These are phyloP conservation scores for Sphenodon punctatus DNA, from an alignment of 2,797 vertebrate genomes.

Conservation along the genomic window DNA sequence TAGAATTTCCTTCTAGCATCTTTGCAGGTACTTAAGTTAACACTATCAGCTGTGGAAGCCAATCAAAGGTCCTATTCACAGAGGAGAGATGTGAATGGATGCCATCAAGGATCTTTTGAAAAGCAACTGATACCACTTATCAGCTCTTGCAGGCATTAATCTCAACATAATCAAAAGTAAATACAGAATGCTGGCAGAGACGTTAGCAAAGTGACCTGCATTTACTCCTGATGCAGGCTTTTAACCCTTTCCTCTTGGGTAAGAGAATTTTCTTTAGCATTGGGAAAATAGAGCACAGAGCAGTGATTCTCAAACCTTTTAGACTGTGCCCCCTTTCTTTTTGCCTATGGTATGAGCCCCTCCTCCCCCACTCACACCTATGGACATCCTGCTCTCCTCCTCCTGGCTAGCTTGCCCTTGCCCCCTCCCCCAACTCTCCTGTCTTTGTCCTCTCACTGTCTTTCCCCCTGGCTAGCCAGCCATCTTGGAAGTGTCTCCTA, in stretches of 20 bases:
- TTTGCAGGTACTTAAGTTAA: slow-evolving; percentile 57
- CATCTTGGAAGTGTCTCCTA: no score
- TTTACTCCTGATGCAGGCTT: neutral
- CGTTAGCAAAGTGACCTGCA: neutral
- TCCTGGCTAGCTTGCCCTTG: no score
- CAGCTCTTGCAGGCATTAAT: slow-evolving; percentile 57
- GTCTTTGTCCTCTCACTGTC: no score
- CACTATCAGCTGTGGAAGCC: slow-evolving; percentile 47
- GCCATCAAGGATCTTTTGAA: slow-evolving; percentile 45
- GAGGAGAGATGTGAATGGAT: slow-evolving; percentile 33
- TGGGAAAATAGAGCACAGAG: neutral
- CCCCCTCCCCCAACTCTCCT: no score
- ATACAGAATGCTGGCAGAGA: slow-evolving; percentile 46
- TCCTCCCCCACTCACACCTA: no score
- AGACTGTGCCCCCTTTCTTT: no score
- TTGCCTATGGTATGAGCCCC: no score
- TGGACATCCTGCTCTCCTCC: no score
- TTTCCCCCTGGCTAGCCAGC: no score
- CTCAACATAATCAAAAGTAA: slow-evolving; percentile 67
- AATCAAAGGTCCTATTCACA: slow-evolving; percentile 50
- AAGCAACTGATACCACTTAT: slow-evolving; percentile 57
- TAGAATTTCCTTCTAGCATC: slow-evolving; percentile 15
- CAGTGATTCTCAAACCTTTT: neutral
- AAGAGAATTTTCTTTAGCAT: neutral
- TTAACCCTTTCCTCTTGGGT: slow-evolving; percentile 16